phyloP scores from a whole-genome alignment of 2,797 vertebrate species.

The Anguilla megastoma region DNA sequence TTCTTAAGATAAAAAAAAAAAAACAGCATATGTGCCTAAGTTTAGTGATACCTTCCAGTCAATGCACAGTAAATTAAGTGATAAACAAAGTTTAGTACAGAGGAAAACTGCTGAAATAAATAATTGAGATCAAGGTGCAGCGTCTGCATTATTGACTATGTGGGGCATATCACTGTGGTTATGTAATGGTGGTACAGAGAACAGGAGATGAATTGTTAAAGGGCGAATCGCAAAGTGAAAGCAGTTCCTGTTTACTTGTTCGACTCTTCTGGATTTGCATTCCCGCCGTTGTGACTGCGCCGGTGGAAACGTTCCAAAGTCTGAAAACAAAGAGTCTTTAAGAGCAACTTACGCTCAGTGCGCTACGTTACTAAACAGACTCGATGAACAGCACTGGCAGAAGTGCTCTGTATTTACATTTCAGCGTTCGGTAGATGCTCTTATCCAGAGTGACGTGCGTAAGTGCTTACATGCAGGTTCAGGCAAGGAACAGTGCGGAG shows the following conservation, averaged over 20 bases:
- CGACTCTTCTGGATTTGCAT: conserved; percentile 37
- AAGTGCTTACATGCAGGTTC: background rate
- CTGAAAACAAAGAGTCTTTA: background rate
- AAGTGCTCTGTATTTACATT: background rate
- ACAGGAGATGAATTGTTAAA: conserved; percentile 51
- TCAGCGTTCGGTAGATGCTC: background rate
- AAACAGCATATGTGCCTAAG: background rate
- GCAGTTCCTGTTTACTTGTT: conserved; percentile 36
- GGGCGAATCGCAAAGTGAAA: conserved; percentile 43
- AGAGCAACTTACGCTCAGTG: background rate
- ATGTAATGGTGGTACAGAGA: conserved; percentile 49
- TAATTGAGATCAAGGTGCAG: conserved; percentile 55
- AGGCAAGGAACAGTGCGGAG: background rate
- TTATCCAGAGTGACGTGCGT: background rate
- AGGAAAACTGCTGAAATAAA: conserved; percentile 52
- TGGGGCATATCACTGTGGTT: conserved; percentile 49
- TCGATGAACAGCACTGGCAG: background rate
- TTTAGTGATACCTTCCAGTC: background rate
- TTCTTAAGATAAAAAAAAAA: background rate
- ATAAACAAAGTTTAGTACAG: conserved; percentile 23
- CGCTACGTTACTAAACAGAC: background rate
- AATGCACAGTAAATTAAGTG: conserved; percentile 42
- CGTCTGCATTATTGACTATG: conserved; percentile 47
- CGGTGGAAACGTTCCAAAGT: background rate
- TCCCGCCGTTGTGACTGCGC: conserved; percentile 8